Base-by-base conservation (phyloP, 2,888 invertebrate species). In the Pardosa pseudoannulata region DNA sequence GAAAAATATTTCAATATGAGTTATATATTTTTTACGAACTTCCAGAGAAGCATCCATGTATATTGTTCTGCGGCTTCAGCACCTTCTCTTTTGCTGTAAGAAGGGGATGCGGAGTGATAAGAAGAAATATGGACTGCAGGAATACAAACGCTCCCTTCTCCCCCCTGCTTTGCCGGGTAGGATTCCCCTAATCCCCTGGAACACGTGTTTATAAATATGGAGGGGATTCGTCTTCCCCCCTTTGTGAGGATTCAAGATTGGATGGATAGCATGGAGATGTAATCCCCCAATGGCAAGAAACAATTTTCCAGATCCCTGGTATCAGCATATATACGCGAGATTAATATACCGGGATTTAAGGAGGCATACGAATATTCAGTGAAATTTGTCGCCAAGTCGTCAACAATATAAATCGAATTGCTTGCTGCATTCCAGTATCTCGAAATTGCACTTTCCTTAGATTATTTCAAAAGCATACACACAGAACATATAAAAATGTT, bases 171-270 rank as follows among this genome's bases (percentile, higher is more conserved):
- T 41, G 64, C 75, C 64, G 46, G 31, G 31, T 41, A 76, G 65
- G 76, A 83, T 78, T 83, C 83, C 83, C n/a, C 76, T 13, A 83
- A 83, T 83, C 83, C 83, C n/a, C 76, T 13, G 83, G 62, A 83
- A 83, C 83, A 83, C 83, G 83, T 83, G 83, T 83, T 83, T 83
- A 83, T 83, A 83, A 83, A 83, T 83, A 83, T 83, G 83, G 83
- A 83, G 83, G 41, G 41, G 41, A 46, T 46, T 46, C 41, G 2
- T 2, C n/a, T n/a, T n/a, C 16, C 16, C 41, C 41, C 41, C 41
- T 46, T 16, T 46, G 1, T 2, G 9, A 46, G 41, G 41, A 46
- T 46, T 46, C 41, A 46, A 46, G 41, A 46, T 46, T 46, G 41
- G 78, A 56, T 32, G 27, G 68, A 31, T 0, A 29, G 82, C 41